Conservation (phyloP, 2,113 vertebrate genomes). For the Anhinga anhinga region DNA sequence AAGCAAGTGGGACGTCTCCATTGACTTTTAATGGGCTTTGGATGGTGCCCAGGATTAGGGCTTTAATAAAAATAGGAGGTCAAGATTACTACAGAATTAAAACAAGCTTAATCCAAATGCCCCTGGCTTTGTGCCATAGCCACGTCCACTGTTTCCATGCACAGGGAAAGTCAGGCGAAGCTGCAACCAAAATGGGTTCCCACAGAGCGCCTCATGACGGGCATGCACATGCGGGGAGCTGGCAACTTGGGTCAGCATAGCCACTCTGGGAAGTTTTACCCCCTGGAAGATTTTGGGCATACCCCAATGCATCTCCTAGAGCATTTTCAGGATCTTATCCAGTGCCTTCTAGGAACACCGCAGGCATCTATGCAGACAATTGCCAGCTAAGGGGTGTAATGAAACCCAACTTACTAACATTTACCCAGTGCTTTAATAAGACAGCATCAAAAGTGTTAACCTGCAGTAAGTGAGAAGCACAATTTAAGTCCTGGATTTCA, state of each 20-base stretch:
- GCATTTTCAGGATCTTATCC: not conserved
- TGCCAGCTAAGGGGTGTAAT: not conserved
- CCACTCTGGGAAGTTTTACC: accelerated
- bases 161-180: not conserved
- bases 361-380: accelerated
- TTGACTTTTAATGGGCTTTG: not conserved
- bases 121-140: not conserved
- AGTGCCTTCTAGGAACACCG: not conserved
- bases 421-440: not conserved
- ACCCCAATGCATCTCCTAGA: not conserved
- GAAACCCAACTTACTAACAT: not conserved
- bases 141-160: accelerated
- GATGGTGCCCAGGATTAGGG: not conserved
- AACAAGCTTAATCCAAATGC: slow-evolving; percentile 45
- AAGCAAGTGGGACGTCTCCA: not conserved
- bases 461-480: not conserved
- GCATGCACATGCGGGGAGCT: accelerated
- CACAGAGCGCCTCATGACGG: not conserved
- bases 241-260: accelerated
- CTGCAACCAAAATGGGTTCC: not conserved
- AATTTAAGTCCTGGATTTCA: not conserved
- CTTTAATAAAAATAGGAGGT: slow-evolving; percentile 35
- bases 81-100: slow-evolving; percentile 46
- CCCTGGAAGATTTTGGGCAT: not conserved
- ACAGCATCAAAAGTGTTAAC: not conserved